Conservation (phyloP, 2,888 invertebrate genomes). For the Aspidiotus destructor region DNA sequence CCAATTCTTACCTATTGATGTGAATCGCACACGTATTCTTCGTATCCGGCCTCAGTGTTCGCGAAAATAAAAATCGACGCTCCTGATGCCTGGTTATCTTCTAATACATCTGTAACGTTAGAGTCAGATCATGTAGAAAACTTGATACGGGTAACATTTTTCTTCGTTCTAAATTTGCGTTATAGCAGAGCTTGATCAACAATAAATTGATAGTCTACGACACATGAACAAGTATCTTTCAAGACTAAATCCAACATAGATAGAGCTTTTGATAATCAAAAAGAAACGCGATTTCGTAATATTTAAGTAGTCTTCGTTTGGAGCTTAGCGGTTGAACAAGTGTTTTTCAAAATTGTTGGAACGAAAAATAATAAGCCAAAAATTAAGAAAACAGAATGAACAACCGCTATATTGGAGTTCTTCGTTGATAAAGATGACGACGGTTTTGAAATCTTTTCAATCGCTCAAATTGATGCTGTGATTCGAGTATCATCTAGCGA, state of each 20-base stretch:
- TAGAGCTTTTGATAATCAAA: too few relatives aligned
- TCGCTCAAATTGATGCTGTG: too few relatives aligned
- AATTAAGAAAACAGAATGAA: background rate
- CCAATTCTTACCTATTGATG: constrained; percentile 20
- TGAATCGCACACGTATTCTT: background rate
- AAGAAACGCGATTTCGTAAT: too few relatives aligned
- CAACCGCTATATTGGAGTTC: background rate
- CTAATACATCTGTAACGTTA: constrained; percentile 22
- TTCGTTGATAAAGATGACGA: too few relatives aligned
- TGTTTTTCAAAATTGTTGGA: constrained; percentile 2
- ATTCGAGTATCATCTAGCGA: too few relatives aligned
- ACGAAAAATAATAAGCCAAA: background rate
- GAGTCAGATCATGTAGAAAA: constrained; percentile 27
- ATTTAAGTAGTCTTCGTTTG: background rate
- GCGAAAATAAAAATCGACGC: background rate
- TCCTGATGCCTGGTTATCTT: background rate
- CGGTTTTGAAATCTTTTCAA: too few relatives aligned
- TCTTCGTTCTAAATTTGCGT: too few relatives aligned
- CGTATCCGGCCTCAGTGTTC: background rate
- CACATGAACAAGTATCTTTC: too few relatives aligned
- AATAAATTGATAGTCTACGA: too few relatives aligned
- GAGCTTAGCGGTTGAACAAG: background rate
- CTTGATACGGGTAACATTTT: background rate
- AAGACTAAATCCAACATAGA: too few relatives aligned
- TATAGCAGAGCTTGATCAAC: too few relatives aligned